phyloP scores from a whole-genome alignment of 2,888 invertebrate species.

The Notocelia uddmanniana region DNA sequence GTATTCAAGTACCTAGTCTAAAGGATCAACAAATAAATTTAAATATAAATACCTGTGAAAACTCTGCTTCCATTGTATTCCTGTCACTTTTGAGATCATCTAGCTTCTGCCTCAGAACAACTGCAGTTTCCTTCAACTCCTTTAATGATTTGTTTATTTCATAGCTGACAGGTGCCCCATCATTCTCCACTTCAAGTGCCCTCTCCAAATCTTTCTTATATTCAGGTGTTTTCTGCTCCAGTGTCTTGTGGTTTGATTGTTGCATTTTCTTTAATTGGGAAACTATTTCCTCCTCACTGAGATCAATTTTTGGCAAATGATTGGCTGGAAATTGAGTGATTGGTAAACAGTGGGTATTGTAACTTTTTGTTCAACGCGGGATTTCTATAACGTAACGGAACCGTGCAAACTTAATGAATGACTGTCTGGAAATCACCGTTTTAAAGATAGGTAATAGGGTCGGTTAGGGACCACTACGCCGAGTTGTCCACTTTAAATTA shows the following conservation, averaged over 20 bases:
- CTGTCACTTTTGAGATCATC: conserved; percentile 74
- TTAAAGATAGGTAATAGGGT: too few relatives aligned
- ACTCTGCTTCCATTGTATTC: conserved; percentile 78
- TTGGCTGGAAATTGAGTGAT: conserved; percentile 8
- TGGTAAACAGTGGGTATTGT: neutral
- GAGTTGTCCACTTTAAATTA: too few relatives aligned
- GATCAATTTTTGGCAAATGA: conserved; percentile 28
- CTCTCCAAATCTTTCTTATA: conserved; percentile 36
- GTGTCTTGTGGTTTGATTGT: conserved; percentile 6
- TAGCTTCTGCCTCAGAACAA: conserved; percentile 72
- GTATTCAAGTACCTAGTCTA: too few relatives aligned
- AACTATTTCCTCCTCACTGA: conserved; percentile 38
- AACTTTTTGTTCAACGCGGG: too few relatives aligned
- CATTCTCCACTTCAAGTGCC: conserved; percentile 37
- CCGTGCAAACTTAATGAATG: too few relatives aligned
- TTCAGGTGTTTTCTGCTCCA: conserved; percentile 35
- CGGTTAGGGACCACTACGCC: too few relatives aligned
- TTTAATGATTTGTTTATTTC: conserved; percentile 67
- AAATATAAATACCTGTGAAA: conserved; percentile 64
- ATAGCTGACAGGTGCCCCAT: conserved; percentile 50
- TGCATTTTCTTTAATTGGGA: conserved; percentile 31
- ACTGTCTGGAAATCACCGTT: too few relatives aligned
- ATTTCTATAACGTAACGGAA: too few relatives aligned
- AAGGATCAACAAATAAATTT: neutral
- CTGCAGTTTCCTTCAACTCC: conserved; percentile 75